Base-by-base conservation (phyloP, 2,888 invertebrate species). In the Acanthacorydalis orientalis region DNA sequence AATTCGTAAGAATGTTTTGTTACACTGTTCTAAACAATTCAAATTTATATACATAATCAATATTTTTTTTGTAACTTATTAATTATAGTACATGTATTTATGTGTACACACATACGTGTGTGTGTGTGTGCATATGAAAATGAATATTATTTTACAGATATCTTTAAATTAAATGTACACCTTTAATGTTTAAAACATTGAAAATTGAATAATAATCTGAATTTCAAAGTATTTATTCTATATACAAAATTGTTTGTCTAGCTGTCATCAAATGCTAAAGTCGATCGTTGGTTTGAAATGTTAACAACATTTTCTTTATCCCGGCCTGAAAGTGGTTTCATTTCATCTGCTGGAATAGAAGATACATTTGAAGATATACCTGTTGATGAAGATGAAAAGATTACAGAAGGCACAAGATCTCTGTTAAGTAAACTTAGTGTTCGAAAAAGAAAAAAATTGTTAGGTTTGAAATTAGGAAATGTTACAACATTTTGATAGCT, bases 241-340 rank as follows among this genome's bases (percentile, higher is more conserved):
- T 23, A 23, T 4, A 23, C 2, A 23, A 23, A 23, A 23, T 23
- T 23, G 6, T 23, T 23, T 23, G 55, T 61, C 52, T 69, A 84
- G 84, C 69, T 84, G 59, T 81, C 80, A 55, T 78, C 84, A 48
- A 74, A 77, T 52, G 83, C 83, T 51, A 85, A 85, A 69, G 82
- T 85, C 58, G 82, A 83, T 58, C 75, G 84, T 44, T 86, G 85
- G 85, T 85, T 86, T 62, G 81, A 83, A 52, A 74, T 83, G 53
- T 68, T 82, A 54, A 77, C 75, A 15, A 70, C 75, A 10, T 64
- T 72, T 14, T 75, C 80, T 12, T 68, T 80, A 49, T 83, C 83
- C 9, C 70, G 83, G 9, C 83, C 82, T 1, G 84, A 84, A 63
- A 83, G 83, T 60, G 84, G 84, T 10, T 85, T 84, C 64, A 74